Evolutionary conservation across 2,113 vertebrate species (phyloP).

Genomic region (Riparia riparia): DNA sequence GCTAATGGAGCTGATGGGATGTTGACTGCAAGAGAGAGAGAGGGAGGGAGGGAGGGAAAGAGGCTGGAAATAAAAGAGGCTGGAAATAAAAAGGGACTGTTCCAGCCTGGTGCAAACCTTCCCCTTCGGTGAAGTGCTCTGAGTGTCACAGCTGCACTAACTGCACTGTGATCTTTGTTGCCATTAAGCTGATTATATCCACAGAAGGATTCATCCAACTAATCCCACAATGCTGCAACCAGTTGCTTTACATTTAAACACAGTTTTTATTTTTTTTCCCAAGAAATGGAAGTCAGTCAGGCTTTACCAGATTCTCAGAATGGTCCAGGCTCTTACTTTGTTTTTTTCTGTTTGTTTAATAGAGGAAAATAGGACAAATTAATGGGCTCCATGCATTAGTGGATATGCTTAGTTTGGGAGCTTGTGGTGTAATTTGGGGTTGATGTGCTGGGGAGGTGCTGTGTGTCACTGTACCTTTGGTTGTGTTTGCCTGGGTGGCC

Average conservation of each 20-base stretch:
- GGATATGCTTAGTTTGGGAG: not conserved
- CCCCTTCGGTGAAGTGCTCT: not conserved
- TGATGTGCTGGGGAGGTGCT: not conserved
- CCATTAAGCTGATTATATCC: conserved; percentile 71
- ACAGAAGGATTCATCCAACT: conserved; percentile 51
- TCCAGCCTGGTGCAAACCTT: conserved; percentile 1
- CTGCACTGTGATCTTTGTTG: conserved; percentile 66
- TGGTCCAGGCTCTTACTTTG: not conserved
- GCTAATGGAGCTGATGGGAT: conserved; percentile 59
- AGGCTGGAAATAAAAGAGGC: not conserved
- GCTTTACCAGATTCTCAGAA: not conserved
- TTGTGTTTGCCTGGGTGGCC: not conserved
- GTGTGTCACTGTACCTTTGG: not conserved
- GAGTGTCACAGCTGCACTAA: conserved; percentile 45
- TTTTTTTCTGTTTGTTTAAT: not conserved
- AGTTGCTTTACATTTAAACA: conserved; percentile 47
- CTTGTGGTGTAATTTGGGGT: not conserved
- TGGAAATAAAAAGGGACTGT: not conserved
- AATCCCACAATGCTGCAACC: conserved; percentile 47
- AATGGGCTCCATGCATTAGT: not conserved
- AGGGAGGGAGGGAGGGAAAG: not conserved
- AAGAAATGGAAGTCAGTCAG: not conserved
- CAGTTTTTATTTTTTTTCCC: accelerated
- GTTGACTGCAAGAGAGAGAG: conserved; percentile 35
- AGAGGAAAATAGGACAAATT: not conserved